phyloP scores from a whole-genome alignment of 2,797 vertebrate species.

The Vireo griseus region DNA sequence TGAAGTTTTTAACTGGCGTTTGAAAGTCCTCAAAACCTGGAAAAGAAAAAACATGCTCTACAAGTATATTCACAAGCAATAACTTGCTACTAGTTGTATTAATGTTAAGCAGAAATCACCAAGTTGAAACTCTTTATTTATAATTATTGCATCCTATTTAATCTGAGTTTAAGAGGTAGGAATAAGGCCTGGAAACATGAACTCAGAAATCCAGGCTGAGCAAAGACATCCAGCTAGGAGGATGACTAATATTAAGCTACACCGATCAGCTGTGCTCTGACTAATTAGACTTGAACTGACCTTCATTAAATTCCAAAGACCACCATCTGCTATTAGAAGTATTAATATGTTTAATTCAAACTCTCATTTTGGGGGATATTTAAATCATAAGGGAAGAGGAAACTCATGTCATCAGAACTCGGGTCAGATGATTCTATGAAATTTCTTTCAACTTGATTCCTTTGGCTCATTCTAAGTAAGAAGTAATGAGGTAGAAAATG shows the following conservation, averaged over 20 bases:
- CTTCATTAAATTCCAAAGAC: not conserved
- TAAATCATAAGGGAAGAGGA: not conserved
- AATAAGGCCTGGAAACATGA: not conserved
- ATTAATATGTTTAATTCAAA: not conserved
- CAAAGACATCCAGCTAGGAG: not conserved
- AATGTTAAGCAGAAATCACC: not conserved
- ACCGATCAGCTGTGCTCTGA: not conserved
- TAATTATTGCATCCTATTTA: not conserved
- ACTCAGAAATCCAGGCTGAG: not conserved
- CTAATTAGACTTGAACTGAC: not conserved
- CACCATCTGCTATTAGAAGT: not conserved
- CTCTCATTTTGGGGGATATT: fast-evolving
- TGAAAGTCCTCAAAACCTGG: not conserved
- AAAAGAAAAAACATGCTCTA: not conserved
- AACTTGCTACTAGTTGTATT: not conserved
- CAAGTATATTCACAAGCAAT: not conserved
- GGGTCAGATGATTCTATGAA: not conserved
- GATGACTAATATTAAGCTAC: not conserved
- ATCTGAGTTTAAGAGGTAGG: not conserved
- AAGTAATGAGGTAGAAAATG: not conserved
- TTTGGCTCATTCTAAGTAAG: not conserved
- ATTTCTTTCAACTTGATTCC: not conserved
- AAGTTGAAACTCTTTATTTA: not conserved
- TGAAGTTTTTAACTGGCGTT: not conserved
- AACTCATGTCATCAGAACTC: not conserved